These are phyloP conservation scores for Hartigia nigra DNA, from an alignment of 2,888 invertebrate genomes.

Conservation along the genomic window DNA sequence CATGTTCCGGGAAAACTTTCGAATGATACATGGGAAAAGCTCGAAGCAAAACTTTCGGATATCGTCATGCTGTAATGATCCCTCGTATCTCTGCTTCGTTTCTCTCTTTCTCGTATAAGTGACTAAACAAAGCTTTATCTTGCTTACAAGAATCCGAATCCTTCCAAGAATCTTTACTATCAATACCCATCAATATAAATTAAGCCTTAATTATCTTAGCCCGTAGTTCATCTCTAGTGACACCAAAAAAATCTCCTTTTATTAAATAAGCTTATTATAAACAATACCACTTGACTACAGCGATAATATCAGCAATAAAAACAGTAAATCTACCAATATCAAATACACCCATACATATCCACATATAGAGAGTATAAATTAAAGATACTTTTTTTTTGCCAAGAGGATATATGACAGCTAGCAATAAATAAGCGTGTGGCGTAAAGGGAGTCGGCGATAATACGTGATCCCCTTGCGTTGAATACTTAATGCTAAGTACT, in stretches of 20 bases:
- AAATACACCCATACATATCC: background rate
- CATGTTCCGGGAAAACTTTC: constrained; percentile 38
- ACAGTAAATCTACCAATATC: background rate
- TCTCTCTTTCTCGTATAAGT: constrained; percentile 29
- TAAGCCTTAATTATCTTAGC: too few species aligned
- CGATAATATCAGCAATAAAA: background rate
- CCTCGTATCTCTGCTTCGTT: constrained; percentile 43
- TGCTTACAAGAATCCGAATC: background rate
- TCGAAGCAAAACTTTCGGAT: constrained; percentile 21
- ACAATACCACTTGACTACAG: background rate
- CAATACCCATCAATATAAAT: background rate
- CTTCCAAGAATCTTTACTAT: background rate
- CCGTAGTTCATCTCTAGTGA: too few species aligned
- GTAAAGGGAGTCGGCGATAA: constrained; percentile 60
- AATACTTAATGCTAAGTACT: constrained; percentile 65
- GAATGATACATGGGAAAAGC: constrained; percentile 38
- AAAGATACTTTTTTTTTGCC: background rate
- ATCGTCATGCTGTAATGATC: constrained; percentile 46
- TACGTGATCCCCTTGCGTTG: constrained; percentile 65
- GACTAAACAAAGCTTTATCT: background rate
- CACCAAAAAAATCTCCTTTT: background rate
- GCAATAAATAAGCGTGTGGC: constrained; percentile 62
- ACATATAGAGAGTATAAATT: background rate
- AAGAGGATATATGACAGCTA: constrained; percentile 25
- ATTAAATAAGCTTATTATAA: background rate